A percentile compares a stretch with the other conserved stretches of the same genome.
These are phyloP conservation scores for Dusona sp. DNA, from an alignment of 2,888 invertebrate genomes.

Conservation along the genomic window DNA sequence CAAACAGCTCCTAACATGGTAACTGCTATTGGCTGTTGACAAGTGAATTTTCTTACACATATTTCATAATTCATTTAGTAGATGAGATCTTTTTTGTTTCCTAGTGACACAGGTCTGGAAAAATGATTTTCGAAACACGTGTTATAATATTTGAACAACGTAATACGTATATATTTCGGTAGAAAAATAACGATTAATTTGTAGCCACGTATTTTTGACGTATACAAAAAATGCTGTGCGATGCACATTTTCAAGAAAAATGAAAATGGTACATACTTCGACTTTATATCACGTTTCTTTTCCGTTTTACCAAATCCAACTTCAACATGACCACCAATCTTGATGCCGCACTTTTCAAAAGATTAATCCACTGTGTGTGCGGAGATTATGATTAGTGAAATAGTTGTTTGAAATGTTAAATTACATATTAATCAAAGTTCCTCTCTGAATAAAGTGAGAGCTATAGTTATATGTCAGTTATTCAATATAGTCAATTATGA, in stretches of 20 bases:
- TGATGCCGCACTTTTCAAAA: too few species aligned
- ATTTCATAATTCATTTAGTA: not conserved
- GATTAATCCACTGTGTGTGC: too few species aligned
- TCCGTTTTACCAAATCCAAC: not conserved
- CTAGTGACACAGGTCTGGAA: not conserved
- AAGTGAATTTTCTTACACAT: not conserved
- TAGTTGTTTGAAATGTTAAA: too few species aligned
- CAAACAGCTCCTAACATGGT: too few species aligned
- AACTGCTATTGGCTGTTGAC: not conserved
- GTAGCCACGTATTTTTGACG: not conserved
- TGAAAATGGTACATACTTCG: not conserved
- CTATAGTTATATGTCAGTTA: too few species aligned
- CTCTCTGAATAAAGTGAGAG: too few species aligned
- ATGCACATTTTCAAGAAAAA: not conserved
- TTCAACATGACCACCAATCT: too few species aligned
- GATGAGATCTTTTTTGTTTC: not conserved
- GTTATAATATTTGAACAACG: not conserved
- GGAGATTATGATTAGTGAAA: too few species aligned
- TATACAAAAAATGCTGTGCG: not conserved
- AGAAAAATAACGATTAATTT: not conserved
- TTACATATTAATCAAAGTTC: too few species aligned
- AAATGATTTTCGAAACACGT: not conserved
- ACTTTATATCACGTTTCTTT: not conserved
- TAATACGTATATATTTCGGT: not conserved
- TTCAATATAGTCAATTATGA: too few species aligned